These are phyloP conservation scores for Scarus forsteni DNA, from an alignment of 2,797 vertebrate species.

Conservation along the genomic window DNA sequence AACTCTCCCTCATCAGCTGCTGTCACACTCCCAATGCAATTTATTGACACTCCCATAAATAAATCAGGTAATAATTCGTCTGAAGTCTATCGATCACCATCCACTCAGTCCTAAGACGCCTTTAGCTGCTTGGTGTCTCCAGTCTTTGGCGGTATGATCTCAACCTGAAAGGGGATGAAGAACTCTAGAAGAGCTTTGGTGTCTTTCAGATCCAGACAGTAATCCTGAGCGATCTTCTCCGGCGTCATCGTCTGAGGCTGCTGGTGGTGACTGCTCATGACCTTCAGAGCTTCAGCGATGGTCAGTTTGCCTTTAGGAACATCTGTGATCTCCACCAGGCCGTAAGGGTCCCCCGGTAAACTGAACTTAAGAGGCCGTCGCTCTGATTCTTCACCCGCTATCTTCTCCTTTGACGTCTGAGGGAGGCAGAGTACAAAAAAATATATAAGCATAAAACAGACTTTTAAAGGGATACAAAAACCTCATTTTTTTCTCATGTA, in stretches of 20 bases:
- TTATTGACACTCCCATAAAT: slow-evolving; percentile 35
- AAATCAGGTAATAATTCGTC: slow-evolving; percentile 5
- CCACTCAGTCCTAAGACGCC: slow-evolving; percentile 67
- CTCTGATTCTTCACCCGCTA: neutral
- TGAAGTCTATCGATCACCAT: neutral
- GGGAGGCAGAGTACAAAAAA: neutral
- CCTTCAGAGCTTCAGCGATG: slow-evolving; percentile 88
- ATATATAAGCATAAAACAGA: too few species aligned
- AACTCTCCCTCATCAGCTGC: neutral
- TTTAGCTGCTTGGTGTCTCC: slow-evolving; percentile 79
- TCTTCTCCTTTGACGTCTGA: slow-evolving; percentile 22
- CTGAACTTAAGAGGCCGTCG: slow-evolving; percentile 82
- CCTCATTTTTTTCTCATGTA: too few species aligned
- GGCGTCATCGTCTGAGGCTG: slow-evolving; percentile 89
- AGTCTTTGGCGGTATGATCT: slow-evolving; percentile 79
- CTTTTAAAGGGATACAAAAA: too few species aligned
- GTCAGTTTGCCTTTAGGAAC: slow-evolving; percentile 93
- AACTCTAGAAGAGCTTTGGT: slow-evolving; percentile 87
- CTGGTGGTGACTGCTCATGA: slow-evolving; percentile 89
- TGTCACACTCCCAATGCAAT: neutral
- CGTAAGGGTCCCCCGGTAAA: slow-evolving; percentile 57
- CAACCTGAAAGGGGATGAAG: slow-evolving; percentile 90
- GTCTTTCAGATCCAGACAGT: slow-evolving; percentile 88
- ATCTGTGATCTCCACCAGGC: slow-evolving; percentile 76
- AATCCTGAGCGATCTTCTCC: slow-evolving; percentile 91